Percentiles rank a stretch among this genome's conserved stretches.
Evolutionary conservation across 2,113 vertebrate genomes (phyloP).

Genomic region (Pelmatolapia mariae): DNA sequence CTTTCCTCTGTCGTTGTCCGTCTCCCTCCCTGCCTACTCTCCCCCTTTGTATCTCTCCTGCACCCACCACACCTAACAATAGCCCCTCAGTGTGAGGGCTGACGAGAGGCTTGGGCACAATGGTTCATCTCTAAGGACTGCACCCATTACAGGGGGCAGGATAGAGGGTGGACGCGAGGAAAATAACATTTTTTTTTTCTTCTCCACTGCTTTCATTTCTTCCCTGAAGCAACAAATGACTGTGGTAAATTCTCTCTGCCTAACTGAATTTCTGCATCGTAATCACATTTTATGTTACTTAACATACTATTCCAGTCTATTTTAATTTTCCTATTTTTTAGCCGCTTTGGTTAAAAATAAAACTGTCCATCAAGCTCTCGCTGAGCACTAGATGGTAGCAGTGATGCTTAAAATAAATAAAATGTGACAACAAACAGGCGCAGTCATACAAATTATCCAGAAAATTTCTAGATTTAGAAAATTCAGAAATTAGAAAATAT

Average conservation of each 20-base stretch:
- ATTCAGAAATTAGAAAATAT: background rate
- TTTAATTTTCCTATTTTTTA: background rate
- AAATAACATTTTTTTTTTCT: background rate
- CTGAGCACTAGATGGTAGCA: background rate
- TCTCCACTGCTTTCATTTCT: background rate
- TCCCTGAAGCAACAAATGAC: slow-evolving; percentile 3
- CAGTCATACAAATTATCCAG: background rate
- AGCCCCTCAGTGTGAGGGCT: slow-evolving; percentile 35
- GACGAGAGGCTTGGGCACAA: slow-evolving; percentile 18
- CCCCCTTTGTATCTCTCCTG: background rate
- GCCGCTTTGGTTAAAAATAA: background rate
- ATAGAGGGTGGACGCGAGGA: background rate
- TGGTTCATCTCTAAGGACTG: slow-evolving; percentile 45
- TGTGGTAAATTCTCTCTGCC: background rate
- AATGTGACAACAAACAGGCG: background rate
- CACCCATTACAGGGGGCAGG: slow-evolving; percentile 13
- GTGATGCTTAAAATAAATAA: background rate
- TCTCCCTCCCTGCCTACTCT: slow-evolving; percentile 1
- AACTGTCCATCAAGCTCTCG: background rate
- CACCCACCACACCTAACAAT: slow-evolving; percentile 54
- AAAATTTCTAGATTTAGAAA: background rate
- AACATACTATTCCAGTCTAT: background rate
- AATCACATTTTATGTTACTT: background rate
- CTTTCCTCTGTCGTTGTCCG: background rate
- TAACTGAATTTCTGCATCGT: background rate